These are phyloP conservation scores for Myotis myotis DNA, from an alignment of 2,797 vertebrate genomes.

Conservation along the genomic window DNA sequence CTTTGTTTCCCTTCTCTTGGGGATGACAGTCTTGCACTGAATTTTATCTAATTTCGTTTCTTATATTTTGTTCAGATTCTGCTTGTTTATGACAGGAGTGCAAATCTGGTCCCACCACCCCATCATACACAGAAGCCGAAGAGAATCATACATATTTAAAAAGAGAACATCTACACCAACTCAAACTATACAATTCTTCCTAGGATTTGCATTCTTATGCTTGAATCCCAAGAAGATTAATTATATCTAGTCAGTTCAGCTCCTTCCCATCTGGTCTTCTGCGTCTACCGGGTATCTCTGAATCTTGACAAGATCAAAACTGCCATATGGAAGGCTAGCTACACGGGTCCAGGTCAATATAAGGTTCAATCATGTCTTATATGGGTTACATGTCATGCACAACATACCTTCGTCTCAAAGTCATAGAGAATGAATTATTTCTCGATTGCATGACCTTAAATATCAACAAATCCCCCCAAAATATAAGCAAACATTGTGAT, in stretches of 20 bases:
- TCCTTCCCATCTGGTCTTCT: slow-evolving; percentile 66
- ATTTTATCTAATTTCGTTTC: slow-evolving; percentile 36
- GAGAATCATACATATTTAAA: slow-evolving; percentile 34
- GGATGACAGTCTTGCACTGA: neutral
- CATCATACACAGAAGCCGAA: neutral
- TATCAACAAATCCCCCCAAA: slow-evolving; percentile 24
- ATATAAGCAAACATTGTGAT: slow-evolving; percentile 36
- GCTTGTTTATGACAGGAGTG: neutral
- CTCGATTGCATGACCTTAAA: slow-evolving; percentile 32
- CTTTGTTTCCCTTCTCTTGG: neutral
- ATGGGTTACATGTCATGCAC: slow-evolving; percentile 57
- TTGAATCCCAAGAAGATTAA: slow-evolving; percentile 74
- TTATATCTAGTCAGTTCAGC: slow-evolving; percentile 57
- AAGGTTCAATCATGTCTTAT: slow-evolving; percentile 55
- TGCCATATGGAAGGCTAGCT: slow-evolving; percentile 68
- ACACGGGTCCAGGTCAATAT: slow-evolving; percentile 55
- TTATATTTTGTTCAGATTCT: slow-evolving; percentile 26
- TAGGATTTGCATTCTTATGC: slow-evolving; percentile 44
- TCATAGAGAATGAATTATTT: slow-evolving; percentile 58
- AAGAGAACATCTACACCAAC: slow-evolving; percentile 7
- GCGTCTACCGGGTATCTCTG: slow-evolving; percentile 59
- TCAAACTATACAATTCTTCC: slow-evolving; percentile 34
- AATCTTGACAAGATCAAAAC: slow-evolving; percentile 66
- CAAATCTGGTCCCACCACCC: neutral
- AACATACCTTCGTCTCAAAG: slow-evolving; percentile 56